These are phyloP conservation scores for Phylloscopus trochilus DNA, from an alignment of 2,113 vertebrate species.

Conservation along the genomic window DNA sequence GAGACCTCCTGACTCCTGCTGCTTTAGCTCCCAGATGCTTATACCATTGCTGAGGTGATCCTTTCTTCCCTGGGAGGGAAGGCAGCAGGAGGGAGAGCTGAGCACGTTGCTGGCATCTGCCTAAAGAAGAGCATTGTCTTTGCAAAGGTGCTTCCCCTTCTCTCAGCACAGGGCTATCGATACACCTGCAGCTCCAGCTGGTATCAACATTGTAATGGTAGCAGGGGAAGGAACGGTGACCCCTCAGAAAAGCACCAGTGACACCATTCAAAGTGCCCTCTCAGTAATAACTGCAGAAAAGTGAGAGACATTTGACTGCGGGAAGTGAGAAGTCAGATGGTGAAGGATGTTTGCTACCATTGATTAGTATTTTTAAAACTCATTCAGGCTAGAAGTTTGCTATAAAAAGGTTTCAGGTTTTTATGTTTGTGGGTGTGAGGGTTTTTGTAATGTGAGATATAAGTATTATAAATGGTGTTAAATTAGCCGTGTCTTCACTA, in stretches of 20 bases:
- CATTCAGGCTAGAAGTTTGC: neutral
- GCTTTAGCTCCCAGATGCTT: neutral
- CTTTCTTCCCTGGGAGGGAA: neutral
- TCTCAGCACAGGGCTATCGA: neutral
- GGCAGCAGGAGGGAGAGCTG: neutral
- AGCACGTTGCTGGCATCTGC: neutral
- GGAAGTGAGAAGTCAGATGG: neutral
- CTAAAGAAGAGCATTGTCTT: neutral
- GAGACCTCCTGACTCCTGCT: slow-evolving; percentile 30
- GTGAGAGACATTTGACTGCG: neutral
- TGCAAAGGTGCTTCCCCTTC: neutral
- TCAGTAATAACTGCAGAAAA: neutral
- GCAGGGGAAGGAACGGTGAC: neutral
- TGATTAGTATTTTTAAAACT: slow-evolving; percentile 11
- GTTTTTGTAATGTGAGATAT: neutral
- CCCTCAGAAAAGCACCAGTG: slow-evolving; percentile 18
- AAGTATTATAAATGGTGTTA: slow-evolving; percentile 33
- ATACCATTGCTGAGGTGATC: neutral
- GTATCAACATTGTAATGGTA: neutral
- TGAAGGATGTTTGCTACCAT: neutral
- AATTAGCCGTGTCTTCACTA: slow-evolving; percentile 35
- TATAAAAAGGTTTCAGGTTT: neutral
- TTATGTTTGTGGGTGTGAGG: neutral
- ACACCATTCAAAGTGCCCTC: neutral
- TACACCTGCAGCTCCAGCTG: neutral